phyloP scores from a whole-genome alignment of 2,113 vertebrate genomes.

The Anthoscopus minutus region DNA sequence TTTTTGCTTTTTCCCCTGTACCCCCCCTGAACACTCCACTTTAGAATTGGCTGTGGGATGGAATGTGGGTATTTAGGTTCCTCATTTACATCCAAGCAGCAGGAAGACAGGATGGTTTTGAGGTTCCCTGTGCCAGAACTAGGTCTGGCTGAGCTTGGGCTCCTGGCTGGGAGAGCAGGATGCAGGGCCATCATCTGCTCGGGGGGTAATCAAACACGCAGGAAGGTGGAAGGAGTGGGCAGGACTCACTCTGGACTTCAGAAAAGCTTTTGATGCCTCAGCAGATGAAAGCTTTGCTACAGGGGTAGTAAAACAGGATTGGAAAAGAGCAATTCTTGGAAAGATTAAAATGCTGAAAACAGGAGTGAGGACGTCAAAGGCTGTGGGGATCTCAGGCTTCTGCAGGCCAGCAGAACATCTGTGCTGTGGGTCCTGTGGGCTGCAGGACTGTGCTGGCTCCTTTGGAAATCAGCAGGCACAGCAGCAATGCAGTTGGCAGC shows the following conservation, averaged over 20 bases:
- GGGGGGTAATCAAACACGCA: background rate
- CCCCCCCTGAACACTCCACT: background rate
- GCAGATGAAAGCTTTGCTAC: constrained; percentile 10
- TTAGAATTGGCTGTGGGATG: background rate
- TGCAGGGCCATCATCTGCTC: background rate
- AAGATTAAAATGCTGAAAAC: background rate
- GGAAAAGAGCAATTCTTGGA: background rate
- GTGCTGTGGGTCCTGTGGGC: background rate
- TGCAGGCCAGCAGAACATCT: background rate
- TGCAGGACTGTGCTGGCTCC: background rate
- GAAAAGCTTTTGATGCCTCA: constrained; percentile 8
- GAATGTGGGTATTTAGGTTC: background rate
- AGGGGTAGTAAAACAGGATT: background rate
- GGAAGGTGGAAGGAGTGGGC: background rate
- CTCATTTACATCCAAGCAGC: background rate
- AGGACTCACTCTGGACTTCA: background rate
- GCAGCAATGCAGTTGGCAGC: background rate
- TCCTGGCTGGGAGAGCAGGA: background rate
- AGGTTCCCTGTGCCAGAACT: background rate
- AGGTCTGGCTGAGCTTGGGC: background rate
- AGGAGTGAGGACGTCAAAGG: background rate
- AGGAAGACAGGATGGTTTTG: background rate
- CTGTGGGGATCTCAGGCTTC: background rate
- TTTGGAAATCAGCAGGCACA: background rate
- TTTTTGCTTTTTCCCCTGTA: background rate